Evolutionary conservation across 2,888 invertebrate species (phyloP), one percentile per base, ranked within the genome.

Genomic region (Leptopterna dolabrata): DNA sequence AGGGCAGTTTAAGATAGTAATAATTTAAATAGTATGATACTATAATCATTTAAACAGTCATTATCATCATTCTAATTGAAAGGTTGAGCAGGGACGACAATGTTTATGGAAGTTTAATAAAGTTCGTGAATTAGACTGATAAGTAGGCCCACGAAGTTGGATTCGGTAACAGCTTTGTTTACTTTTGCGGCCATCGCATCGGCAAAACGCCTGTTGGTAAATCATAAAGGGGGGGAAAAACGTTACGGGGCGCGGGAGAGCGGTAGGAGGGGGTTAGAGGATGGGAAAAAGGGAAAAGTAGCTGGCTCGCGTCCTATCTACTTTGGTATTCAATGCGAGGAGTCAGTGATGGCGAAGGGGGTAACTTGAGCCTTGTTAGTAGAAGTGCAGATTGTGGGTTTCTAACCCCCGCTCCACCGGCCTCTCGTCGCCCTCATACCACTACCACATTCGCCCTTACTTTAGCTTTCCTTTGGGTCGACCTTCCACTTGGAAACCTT

Each of bases 361-460:
- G 85, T 85, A 85, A 85, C 85, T 85, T 85, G 85, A 85, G 71
- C 85, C 85, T 85, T 85, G 85, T 85, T 85, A 85, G 85, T 24
- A 85, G 85, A 85, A 85, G 85, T 85, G 85, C 85, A 81, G 81
- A 51, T 16, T 81, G 81, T 81, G 81, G 81, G 81, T 81, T 81
- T 81, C 81, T 81, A 81, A 14, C 55, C 30, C 19, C 81, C 30
- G 14, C 81, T 30, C 80, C 73, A 36, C 36, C 36, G 7, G 4
- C 7, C 4, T 7, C 36, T 41, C 36, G 1, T 76, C 76, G 9
- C n/a, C 16, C 76, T 76, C n/a, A 7, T 4, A 36, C 36, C 36
- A 36, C 27, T 24, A 11, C 81, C 30, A 29, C 55, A 45, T 81
- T 81, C 27, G 51, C 63, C 63, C 63, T 63, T 63, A 63, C 63